A percentile compares a stretch with the other conserved stretches of the same genome.
These are phyloP conservation scores for Chymomyza caudatula DNA, from an alignment of 2,888 invertebrate genomes.

Conservation along the genomic window DNA sequence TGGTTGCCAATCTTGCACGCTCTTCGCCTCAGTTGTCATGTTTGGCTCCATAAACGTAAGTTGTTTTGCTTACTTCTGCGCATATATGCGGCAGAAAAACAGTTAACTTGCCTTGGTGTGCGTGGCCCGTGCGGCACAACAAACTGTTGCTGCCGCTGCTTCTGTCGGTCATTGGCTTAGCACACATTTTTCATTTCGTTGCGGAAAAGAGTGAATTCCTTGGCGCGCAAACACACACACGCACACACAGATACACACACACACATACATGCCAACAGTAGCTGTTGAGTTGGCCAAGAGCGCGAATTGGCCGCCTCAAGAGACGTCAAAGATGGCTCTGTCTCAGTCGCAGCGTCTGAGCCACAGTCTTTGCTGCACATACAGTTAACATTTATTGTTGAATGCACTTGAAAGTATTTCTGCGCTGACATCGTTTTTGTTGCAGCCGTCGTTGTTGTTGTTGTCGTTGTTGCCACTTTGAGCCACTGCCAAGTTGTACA, in stretches of 20 bases:
- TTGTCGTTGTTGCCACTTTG: background rate
- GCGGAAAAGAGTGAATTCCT: constrained; percentile 74
- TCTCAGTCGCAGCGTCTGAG: constrained; percentile 1
- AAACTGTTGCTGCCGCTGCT: constrained; percentile 35
- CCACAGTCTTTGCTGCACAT: constrained; percentile 14
- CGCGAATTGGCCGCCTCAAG: background rate
- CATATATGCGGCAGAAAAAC: constrained; percentile 43
- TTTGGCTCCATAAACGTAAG: background rate
- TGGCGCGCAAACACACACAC: constrained; percentile 3
- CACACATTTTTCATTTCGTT: constrained; percentile 77
- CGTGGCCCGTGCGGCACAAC: constrained; percentile 45
- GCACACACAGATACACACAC: constrained; percentile 3
- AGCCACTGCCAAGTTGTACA: constrained; percentile 3
- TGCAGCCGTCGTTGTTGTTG: constrained; percentile 4
- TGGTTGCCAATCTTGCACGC: constrained; percentile 8
- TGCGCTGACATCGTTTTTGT: constrained; percentile 35
- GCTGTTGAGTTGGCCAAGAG: background rate
- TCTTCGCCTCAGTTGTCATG: constrained; percentile 23
- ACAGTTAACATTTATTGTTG: constrained; percentile 38
- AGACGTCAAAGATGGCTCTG: constrained; percentile 6
- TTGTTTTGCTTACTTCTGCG: constrained; percentile 19
- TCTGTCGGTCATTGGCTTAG: constrained; percentile 78
- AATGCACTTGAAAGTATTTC: constrained; percentile 39
- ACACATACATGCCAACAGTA: background rate
- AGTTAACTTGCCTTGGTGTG: constrained; percentile 62